phyloP scores from a whole-genome alignment of 2,888 invertebrate genomes.

The Aporophyla nigra region DNA sequence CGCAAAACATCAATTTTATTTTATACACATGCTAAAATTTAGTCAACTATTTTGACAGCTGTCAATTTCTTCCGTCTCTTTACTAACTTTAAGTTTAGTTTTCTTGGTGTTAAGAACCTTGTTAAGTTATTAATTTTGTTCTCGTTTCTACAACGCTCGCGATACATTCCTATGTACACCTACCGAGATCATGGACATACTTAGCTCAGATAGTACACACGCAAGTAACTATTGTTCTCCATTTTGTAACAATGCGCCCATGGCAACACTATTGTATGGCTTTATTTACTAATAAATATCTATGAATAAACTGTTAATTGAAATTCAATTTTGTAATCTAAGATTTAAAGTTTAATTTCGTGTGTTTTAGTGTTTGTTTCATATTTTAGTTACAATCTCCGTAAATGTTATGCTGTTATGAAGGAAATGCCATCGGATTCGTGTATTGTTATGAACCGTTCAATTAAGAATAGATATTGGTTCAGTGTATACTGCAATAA shows the following conservation, averaged over 20 bases:
- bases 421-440: constrained; percentile 46
- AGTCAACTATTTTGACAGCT: constrained; percentile 11
- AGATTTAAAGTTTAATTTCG: constrained; percentile 21
- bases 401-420: constrained; percentile 21
- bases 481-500: neutral
- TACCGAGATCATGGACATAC: constrained; percentile 38
- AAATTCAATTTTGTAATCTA: accelerated
- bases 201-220: constrained; percentile 52
- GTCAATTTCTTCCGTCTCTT: neutral
- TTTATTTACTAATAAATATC: constrained; percentile 61
- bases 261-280: constrained; percentile 42
- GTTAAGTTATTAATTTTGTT: constrained; percentile 27
- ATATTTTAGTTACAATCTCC: constrained; percentile 26
- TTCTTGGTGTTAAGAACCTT: neutral
- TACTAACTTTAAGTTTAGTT: neutral
- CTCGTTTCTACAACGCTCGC: constrained; percentile 29
- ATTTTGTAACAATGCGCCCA: constrained; percentile 55
- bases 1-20: no score
- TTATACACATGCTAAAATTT: neutral
- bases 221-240: constrained; percentile 58
- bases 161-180: constrained; percentile 45
- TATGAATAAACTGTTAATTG: constrained; percentile 2
- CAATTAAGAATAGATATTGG: constrained; percentile 2
- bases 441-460: neutral
- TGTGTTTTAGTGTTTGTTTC: constrained; percentile 5